Evolutionary conservation across 2,113 vertebrate species (phyloP), one percentile per base, ranked within the genome.

Genomic region (Synodontis membranacea): DNA sequence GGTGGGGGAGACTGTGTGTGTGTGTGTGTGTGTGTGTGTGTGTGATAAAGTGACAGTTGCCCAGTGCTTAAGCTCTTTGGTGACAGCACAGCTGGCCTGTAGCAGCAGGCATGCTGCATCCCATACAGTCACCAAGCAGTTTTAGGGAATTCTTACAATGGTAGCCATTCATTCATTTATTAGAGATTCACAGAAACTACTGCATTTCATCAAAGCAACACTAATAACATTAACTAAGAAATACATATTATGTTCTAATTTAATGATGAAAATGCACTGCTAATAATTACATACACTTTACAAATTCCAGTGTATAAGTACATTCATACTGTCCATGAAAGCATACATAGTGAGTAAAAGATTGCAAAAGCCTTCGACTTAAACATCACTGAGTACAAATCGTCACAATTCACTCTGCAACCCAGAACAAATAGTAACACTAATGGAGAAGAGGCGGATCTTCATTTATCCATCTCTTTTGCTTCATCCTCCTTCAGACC

Each of bases 381-480:
- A 83, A 80, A 17, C 50, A 72, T 15, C 2, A 25, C 15, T 84
- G 56, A 80, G 70, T 82, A 66, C 42, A 82, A 81, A 52, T 84
- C 31, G 14, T 86, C 52, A 82, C 50, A 86, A 76, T 84, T 86
- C 58, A 62, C 37, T 34, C 34, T 42, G 44, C 58, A 62, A 72
- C 52, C 2, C 81, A 82, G 48, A 48, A 21, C 15, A 84, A 80
- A 82, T 25, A 68, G 15, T 23, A 64, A 85, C 82, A 91, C 93
- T 94, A 91, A 93, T 94, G 92, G 90, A 92, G 78, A 84, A 48
- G 42, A 86, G 89, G 87, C 84, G 72, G 44, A 83, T 85, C 48
- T 83, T 21, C 37, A 68, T 76, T 87, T 79, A 89, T 75, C n/a
- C 25, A 48, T 84, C 0, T 42, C 52, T 62, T 66, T 68, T 82